Base-by-base conservation (phyloP, 2,888 invertebrate genomes). In the Sminthurides aquaticus region DNA sequence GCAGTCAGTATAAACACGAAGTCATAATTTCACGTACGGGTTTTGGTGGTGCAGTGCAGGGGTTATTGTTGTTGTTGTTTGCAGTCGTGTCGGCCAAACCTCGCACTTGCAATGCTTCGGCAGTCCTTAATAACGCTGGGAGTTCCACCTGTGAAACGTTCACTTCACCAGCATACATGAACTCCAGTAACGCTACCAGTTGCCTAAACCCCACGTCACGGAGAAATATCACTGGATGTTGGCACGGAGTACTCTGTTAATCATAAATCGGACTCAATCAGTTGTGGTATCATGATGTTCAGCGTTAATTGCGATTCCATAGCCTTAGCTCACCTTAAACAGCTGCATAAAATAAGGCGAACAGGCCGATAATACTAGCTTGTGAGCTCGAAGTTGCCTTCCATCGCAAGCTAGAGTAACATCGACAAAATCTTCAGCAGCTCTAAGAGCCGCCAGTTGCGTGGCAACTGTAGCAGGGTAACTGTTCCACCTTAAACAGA, bases 101-200 rank as follows among this genome's bases (percentile, higher is more conserved):
- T 80, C 91, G 83, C 74, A 89, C 90, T 85, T 92, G 91, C 81
- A 92, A 84, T 76, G 91, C 90, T 82, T 91, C 91, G 75, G 91
- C 91, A 77, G 91, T 92, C 84, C 90, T 90, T 79, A 92, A 85
- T 84, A 92, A 90, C 85, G 88, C 88, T 77, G 90, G 89, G 81
- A 92, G 83, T 80, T 90, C 86, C 82, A 90, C 89, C 83, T 92
- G 91, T 78, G 90, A 91, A 80, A 92, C 90, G 82, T 91, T 91
- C 72, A 90, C 90, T 81, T 89, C 89, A 62, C 90, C 90, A 73
- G 87, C 88, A 79, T 90, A 90, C 89, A 90, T 89, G 78, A 89
- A 90, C 80, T 89, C 88, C 77, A 90, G 83, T 68, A 90, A 82
- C 63, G 89, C 87, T 73, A 86, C 85, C 74, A 90, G 84, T 78